Evolutionary conservation across 2,888 invertebrate genomes (phyloP), one percentile per base, ranked within the genome.

Genomic region (Cantharis lateralis): DNA sequence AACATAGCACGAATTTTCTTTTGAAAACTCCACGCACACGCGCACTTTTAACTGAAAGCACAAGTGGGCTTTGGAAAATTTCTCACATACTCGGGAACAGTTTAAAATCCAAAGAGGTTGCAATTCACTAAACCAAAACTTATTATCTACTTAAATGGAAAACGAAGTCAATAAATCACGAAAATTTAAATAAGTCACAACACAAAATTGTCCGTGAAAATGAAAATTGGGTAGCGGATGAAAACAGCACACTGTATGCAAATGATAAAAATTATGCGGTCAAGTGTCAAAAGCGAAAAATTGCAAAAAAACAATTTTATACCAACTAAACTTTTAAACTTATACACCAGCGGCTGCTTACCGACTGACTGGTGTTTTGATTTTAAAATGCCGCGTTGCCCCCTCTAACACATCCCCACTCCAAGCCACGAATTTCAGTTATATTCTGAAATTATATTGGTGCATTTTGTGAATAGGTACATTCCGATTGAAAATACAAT

Each of bases 371-470:
- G 70, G 66, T 76, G 75, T 72, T 77, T 77, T 79, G 72, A 75
- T 72, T 74, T 74, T 79, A 75, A 77, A 79, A 79, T 72, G 74
- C 77, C 76, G 75, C 76, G 73, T 79, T 77, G 24, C 75, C 79
- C 79, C 79, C 79, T 74, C 79, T 68, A 18, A 48, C 13, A 75
- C 68, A 78, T 78, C 81, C 82, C 82, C 82, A 74, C 81, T 74
- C 80, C 75, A 63, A 70, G 74, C 80, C 82, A 74, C 81, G 82
- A 82, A 82, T 82, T 83, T 82, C 83, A 81, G 82, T 80, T 80
- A 79, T 80, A 82, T 79, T 74, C 82, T 83, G 82, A 82, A 83
- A 82, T 82, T 82, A 83, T 82, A 83, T 83, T 83, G 83, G 83
- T 80, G 82, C 80, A 79, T 75, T 79, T 77, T 75, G 73, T 79